These are phyloP conservation scores for Aphaenogaster floridana DNA, from an alignment of 1,140 invertebrate genomes.

Conservation along the genomic window DNA sequence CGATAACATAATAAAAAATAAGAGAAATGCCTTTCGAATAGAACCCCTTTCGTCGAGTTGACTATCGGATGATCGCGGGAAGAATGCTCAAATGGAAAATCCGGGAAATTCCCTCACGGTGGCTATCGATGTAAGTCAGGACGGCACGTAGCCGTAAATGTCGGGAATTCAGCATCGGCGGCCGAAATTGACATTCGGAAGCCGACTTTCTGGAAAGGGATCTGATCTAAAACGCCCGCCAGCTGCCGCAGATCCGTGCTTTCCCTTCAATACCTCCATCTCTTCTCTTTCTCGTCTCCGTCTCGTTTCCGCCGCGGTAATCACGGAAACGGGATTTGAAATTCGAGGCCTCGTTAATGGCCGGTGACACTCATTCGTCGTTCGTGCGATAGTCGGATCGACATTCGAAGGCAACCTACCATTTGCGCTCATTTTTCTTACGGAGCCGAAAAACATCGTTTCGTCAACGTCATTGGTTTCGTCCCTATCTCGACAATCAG, in stretches of 20 bases:
- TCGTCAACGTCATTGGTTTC: constrained; percentile 27
- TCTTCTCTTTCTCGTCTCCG: constrained; percentile 16
- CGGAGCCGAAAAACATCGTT: constrained; percentile 8
- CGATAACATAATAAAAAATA: constrained; percentile 3
- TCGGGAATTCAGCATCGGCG: constrained; percentile 55
- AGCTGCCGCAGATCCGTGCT: constrained; percentile 63
- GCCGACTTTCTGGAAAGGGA: constrained; percentile 58
- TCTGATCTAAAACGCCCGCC: constrained; percentile 56
- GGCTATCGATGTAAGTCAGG: constrained; percentile 58
- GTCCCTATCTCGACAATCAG: constrained; percentile 16
- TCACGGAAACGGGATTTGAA: constrained; percentile 78
- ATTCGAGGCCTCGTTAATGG: constrained; percentile 77
- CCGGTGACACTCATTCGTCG: constrained; percentile 70
- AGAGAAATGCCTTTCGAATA: constrained; percentile 27
- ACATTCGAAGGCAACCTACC: constrained; percentile 62
- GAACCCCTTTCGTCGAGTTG: constrained; percentile 20
- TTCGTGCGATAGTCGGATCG: constrained; percentile 72
- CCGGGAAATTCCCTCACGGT: constrained; percentile 48
- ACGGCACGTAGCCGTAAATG: constrained; percentile 57
- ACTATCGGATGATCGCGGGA: constrained; percentile 48
- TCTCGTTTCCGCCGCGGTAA: constrained; percentile 73
- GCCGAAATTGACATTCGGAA: constrained; percentile 68
- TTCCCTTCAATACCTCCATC: constrained; percentile 39
- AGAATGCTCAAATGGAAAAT: constrained; percentile 59
- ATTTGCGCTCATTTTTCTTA: constrained; percentile 64